A percentile compares a stretch with the other conserved stretches of the same genome.
These are phyloP conservation scores for Lissonota sp. DNA, from an alignment of 2,888 invertebrate genomes.

Conservation along the genomic window DNA sequence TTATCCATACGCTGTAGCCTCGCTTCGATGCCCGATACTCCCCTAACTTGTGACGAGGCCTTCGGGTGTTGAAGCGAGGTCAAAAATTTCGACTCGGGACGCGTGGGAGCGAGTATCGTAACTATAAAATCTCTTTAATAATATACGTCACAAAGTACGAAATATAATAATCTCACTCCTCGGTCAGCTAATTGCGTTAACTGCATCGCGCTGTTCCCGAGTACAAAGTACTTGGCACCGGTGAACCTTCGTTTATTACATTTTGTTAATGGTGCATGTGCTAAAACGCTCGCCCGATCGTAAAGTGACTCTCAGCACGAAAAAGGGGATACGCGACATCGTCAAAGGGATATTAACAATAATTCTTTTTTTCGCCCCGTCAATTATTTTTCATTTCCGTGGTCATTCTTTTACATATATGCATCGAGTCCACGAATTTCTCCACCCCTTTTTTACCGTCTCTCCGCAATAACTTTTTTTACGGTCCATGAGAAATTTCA, in stretches of 20 bases:
- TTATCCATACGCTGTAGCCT: too few relatives aligned
- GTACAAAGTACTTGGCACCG: background rate
- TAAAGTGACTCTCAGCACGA: background rate
- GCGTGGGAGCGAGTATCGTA: too few relatives aligned
- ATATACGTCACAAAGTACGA: slow-evolving; percentile 53
- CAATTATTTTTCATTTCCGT: slow-evolving; percentile 4
- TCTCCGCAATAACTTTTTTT: background rate
- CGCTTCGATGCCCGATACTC: too few relatives aligned
- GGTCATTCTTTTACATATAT: too few relatives aligned
- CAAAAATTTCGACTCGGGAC: too few relatives aligned
- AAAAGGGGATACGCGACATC: slow-evolving; percentile 16
- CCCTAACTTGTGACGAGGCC: too few relatives aligned
- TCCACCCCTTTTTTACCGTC: too few relatives aligned
- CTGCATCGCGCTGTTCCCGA: slow-evolving; percentile 17
- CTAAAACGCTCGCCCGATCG: slow-evolving; percentile 19
- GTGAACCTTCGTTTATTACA: slow-evolving; percentile 17
- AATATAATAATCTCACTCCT: slow-evolving; percentile 51
- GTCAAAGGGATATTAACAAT: slow-evolving; percentile 36
- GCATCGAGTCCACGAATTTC: too few relatives aligned
- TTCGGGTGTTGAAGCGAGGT: too few relatives aligned
- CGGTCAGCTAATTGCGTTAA: slow-evolving; percentile 60
- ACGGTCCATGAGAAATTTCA: background rate
- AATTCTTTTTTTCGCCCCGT: slow-evolving; percentile 8
- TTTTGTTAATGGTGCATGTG: slow-evolving; percentile 4
- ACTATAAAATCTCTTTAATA: too few relatives aligned